phyloP scores from a whole-genome alignment of 2,113 vertebrate genomes.

The Rhombomys opimus region DNA sequence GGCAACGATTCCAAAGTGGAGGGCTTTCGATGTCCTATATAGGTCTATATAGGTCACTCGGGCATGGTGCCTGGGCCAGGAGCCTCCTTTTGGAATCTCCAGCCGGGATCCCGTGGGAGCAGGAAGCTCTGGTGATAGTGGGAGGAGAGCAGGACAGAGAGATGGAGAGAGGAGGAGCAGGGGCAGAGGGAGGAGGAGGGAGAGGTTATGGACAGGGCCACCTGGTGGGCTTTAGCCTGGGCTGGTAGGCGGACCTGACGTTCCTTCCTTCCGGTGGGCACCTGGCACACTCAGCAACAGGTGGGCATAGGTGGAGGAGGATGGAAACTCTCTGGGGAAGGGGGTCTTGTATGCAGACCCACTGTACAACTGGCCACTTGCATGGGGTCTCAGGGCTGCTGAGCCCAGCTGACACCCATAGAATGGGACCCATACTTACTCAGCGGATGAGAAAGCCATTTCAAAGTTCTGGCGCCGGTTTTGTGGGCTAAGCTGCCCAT shows the following conservation, averaged over 20 bases:
- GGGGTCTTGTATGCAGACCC: constrained; percentile 60
- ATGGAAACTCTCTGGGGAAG: constrained; percentile 52
- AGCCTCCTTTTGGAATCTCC: constrained; percentile 85
- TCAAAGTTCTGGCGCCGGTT: constrained; percentile 98
- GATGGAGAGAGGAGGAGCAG: constrained; percentile 76
- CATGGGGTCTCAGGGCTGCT: background rate
- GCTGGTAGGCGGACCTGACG: constrained; percentile 74
- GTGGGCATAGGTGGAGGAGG: constrained; percentile 47
- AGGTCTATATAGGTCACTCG: constrained; percentile 83
- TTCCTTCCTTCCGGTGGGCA: constrained; percentile 78
- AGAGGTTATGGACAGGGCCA: constrained; percentile 83
- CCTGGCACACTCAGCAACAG: constrained; percentile 68
- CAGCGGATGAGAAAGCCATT: constrained; percentile 95
- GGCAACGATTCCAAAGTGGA: constrained; percentile 85
- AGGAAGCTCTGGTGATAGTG: constrained; percentile 85
- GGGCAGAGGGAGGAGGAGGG: constrained; percentile 76
- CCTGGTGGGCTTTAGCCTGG: constrained; percentile 83
- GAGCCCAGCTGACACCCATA: background rate
- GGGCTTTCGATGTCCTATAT: constrained; percentile 84
- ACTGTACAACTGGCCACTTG: constrained; percentile 33
- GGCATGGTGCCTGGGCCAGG: constrained; percentile 78
- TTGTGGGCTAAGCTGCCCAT: constrained; percentile 92
- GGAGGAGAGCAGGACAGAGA: constrained; percentile 84
- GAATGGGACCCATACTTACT: constrained; percentile 90
- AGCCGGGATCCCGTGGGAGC: constrained; percentile 84